phyloP scores from a whole-genome alignment of 2,113 vertebrate species.

The Empidonax alnorum region DNA sequence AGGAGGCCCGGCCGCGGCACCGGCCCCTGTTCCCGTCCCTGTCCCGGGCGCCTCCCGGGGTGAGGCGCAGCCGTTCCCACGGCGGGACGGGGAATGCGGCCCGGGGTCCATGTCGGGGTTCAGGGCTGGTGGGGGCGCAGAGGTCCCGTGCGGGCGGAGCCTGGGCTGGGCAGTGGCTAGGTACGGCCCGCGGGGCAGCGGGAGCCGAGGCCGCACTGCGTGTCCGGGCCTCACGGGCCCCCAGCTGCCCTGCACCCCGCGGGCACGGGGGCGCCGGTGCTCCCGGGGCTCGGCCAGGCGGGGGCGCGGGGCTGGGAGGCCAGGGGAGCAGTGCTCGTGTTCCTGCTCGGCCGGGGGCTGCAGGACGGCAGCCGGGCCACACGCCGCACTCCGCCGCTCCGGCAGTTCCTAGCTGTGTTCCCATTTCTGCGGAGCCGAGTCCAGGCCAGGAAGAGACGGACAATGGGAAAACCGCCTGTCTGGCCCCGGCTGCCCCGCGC shows the following conservation, averaged over 20 bases:
- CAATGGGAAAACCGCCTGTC: slow-evolving; percentile 26
- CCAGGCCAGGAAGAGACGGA: not conserved
- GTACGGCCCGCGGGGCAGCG: not conserved
- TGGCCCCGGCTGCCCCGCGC: not conserved
- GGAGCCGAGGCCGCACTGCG: not conserved
- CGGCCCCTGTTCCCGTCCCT: not conserved
- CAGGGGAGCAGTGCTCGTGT: no score
- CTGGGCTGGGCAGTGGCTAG: not conserved
- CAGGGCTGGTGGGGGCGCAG: not conserved
- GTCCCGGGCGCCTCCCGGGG: not conserved
- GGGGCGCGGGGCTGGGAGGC: not conserved
- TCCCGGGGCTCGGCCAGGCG: not conserved
- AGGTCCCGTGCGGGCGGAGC: not conserved
- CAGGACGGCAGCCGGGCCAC: not conserved
- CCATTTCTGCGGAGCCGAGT: not conserved
- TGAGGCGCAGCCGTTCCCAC: not conserved
- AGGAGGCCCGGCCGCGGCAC: not conserved
- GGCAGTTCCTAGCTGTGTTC: not conserved
- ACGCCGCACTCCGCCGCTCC: not conserved
- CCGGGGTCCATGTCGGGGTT: not conserved
- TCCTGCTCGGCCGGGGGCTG: no score
- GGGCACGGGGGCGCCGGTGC: not conserved
- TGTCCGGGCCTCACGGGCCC: not conserved
- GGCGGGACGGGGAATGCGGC: accelerated
- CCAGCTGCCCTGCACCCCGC: not conserved